Base-by-base conservation (phyloP, 2,888 invertebrate genomes). In the Nezara viridula region DNA sequence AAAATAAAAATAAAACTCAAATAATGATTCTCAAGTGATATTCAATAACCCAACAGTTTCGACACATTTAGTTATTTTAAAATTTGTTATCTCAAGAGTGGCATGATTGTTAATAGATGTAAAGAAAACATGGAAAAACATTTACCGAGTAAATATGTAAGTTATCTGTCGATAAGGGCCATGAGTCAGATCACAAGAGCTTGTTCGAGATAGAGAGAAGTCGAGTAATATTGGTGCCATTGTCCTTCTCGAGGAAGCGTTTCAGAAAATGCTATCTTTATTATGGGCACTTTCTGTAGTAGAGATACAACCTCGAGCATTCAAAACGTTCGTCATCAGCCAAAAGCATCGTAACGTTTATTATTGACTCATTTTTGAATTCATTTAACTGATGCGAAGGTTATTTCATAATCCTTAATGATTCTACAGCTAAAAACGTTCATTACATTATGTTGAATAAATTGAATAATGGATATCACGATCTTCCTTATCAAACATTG, bases 101-200 rank as follows among this genome's bases (percentile, higher is more conserved):
- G 37, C 37, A 73, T 73, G 32, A 21, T 73, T 19, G 66, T 73
- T 24, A 37, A 37, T 16, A 32, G 37, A 37, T 73, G 37, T 37
- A 37, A 44, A 37, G 32, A 21, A 60, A 60, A 27, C 60, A 32
- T 60, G 60, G 60, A 60, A 60, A 60, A 73, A 73, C 66, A 73
- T 73, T 32, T 73, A 73, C 32, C 32, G 66, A 73, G 66, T 73
- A 73, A 73, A 73, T 73, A 37, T 37, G 37, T 37, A 73, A 73
- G 66, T 73, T 73, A 73, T 73, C 66, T 73, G 32, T 19, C 66
- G 66, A 73, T 73, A 73, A 73, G 19, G 14, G 37, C 4, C 19
- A 21, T 73, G 66, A 73, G 32, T 73, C 66, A 73, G 66, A 73
- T 73, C 6, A 73, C 37, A 32, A 73, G 60, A 60, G 60, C 14